Conservation (phyloP, 2,113 vertebrate species). For the Dromas ardeola region DNA sequence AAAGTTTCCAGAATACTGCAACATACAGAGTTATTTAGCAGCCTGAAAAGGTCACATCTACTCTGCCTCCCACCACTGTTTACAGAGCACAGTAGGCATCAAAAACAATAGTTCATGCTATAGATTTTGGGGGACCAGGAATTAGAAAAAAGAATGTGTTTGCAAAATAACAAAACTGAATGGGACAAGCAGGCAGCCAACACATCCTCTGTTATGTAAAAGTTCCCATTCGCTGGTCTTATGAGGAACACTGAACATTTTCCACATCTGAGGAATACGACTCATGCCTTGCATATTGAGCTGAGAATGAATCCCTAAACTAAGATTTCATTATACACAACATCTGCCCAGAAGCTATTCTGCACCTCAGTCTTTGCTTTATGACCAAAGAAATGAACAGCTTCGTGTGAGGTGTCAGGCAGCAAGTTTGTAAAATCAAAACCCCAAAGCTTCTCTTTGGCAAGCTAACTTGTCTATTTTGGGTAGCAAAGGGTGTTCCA, state of each 20-base stretch:
- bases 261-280: not conserved
- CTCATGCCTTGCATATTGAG: not conserved
- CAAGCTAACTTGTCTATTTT: not conserved
- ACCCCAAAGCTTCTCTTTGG: not conserved
- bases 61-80: conserved; percentile 10
- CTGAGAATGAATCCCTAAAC: conserved; percentile 24
- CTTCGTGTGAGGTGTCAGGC: not conserved
- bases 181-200: not conserved
- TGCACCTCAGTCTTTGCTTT: conserved; percentile 5
- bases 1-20: conserved; percentile 21
- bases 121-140: not conserved
- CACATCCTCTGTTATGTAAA: not conserved
- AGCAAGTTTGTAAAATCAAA: not conserved
- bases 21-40: conserved; percentile 22
- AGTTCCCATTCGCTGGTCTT: not conserved
- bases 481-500: not conserved
- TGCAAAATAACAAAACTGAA: not conserved
- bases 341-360: conserved; percentile 40
- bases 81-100: not conserved
- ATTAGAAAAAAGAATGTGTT: not conserved
- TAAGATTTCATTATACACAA: conserved; percentile 36
- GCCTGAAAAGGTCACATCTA: conserved; percentile 52
- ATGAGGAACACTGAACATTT: not conserved
- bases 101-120: not conserved
- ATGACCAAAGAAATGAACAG: conserved; percentile 22